Evolutionary conservation across 1,140 invertebrate genomes (phyloP), one percentile per base, ranked within the genome.

Genomic region (Maconellicoccus hirsutus): DNA sequence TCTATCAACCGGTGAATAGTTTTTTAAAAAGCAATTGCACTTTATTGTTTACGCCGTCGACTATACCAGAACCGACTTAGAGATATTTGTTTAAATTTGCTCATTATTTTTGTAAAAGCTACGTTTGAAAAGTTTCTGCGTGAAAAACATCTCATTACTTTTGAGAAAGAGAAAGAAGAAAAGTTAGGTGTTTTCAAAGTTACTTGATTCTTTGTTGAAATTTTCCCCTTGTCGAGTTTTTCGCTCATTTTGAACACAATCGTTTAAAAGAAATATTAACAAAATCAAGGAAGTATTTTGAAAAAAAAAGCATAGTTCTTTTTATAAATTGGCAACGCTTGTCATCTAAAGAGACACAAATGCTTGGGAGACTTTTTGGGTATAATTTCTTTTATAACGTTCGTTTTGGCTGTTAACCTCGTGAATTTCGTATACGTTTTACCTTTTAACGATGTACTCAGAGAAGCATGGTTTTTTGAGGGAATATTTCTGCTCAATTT

Each of bases 121-220:
- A 52, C 42, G 42, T 52, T 52, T 19, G 42, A 16, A 52, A 52
- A 52, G 29, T 52, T 52, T 52, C n/a, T 52, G 42, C 12, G 42
- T 52, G 42, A 52, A 52, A 52, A 52, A 52, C 42, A 52, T 52
- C 42, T 52, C 42, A 52, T 52, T 52, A 52, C n/a, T 52, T 52
- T 52, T 14, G 42, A 52, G 42, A 52, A 52, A 52, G 16, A 3
- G n/a, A 52, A 52, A 52, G 42, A 52, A 52, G n/a, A 52, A 52
- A 52, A 52, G 42, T 52, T 52, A 52, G 42, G 10, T 52, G 42
- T 52, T 52, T 19, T 52, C 42, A 52, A 16, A 52, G 42, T 52
- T 52, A 52, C 42, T 52, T 52, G 42, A 52, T 52, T 52, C 42
- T 52, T 52, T 52, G 42, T 52, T 52, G n/a, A 52, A 52, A 52